Percentiles rank a stretch among this genome's conserved stretches.
Evolutionary conservation across 2,797 vertebrate species (phyloP).

Genomic region (Octomys mimax): DNA sequence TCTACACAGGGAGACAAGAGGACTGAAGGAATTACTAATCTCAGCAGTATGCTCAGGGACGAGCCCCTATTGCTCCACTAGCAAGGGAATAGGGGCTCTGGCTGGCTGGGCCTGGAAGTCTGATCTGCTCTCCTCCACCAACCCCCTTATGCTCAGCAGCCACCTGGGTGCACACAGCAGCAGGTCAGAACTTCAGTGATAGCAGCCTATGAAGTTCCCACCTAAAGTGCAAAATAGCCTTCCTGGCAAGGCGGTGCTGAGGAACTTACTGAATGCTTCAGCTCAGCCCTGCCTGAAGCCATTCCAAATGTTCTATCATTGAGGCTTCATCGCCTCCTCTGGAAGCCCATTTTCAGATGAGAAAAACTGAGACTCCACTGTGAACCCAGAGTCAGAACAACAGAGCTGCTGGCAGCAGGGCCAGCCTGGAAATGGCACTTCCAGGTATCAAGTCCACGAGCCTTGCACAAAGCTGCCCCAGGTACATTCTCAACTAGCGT

Average conservation of each 20-base stretch:
- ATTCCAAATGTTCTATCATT: not conserved
- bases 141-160: not conserved
- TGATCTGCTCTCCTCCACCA: not conserved
- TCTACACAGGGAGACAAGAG: not conserved
- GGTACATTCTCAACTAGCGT: not conserved
- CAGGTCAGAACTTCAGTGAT: conserved; percentile 11
- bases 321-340: conserved; percentile 26
- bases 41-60: not conserved
- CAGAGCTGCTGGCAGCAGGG: not conserved
- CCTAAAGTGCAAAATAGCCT: not conserved
- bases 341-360: not conserved
- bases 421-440: not conserved
- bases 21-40: not conserved
- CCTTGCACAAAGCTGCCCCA: conserved; percentile 6
- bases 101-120: not conserved
- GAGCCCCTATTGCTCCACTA: not conserved
- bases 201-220: not conserved
- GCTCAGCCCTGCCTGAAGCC: not conserved
- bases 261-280: conserved; percentile 19
- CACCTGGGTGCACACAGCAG: not conserved
- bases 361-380: not conserved
- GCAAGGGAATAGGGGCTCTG: not conserved
- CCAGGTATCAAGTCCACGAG: conserved; percentile 26
- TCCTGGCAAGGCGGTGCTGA: not conserved
- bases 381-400: not conserved